Evolutionary conservation across 2,888 invertebrate genomes (phyloP).

Genomic region (Tenthredo amoena): DNA sequence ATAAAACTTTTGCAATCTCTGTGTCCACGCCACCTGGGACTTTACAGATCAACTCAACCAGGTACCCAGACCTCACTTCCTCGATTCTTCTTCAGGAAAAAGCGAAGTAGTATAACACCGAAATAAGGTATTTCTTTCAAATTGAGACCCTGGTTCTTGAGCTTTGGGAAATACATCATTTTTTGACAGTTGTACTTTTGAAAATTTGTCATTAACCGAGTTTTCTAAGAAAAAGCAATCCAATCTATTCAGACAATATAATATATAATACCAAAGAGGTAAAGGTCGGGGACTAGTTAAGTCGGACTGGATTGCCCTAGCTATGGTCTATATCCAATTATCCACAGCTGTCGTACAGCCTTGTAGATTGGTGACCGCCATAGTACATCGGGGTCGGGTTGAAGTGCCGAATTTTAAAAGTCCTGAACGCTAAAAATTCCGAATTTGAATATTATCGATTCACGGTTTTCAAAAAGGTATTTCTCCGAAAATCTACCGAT

Average conservation of each 20-base stretch:
- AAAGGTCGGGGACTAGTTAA: neutral
- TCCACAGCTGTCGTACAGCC: neutral
- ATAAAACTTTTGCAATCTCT: constrained; percentile 15
- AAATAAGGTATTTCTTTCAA: neutral
- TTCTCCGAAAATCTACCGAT: no score
- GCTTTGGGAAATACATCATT: neutral
- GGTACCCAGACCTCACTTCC: neutral
- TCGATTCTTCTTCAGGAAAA: neutral
- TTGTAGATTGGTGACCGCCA: neutral
- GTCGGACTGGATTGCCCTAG: neutral
- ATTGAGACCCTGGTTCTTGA: neutral
- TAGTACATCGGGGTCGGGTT: neutral
- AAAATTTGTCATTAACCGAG: neutral
- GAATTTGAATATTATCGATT: no score
- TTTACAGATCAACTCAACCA: constrained; percentile 2
- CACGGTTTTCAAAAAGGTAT: no score
- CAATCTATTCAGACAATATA: neutral
- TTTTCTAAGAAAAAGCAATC: neutral
- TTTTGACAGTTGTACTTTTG: neutral
- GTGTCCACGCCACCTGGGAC: constrained; percentile 9
- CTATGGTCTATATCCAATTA: constrained; percentile 2
- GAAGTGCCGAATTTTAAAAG: no score
- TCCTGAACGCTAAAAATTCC: no score
- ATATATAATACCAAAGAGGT: neutral
- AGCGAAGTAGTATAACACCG: neutral